A percentile compares a stretch with the other conserved stretches of the same genome.
phyloP scores from a whole-genome alignment of 2,113 vertebrate genomes.

The Cyphomyrus plagiostoma region DNA sequence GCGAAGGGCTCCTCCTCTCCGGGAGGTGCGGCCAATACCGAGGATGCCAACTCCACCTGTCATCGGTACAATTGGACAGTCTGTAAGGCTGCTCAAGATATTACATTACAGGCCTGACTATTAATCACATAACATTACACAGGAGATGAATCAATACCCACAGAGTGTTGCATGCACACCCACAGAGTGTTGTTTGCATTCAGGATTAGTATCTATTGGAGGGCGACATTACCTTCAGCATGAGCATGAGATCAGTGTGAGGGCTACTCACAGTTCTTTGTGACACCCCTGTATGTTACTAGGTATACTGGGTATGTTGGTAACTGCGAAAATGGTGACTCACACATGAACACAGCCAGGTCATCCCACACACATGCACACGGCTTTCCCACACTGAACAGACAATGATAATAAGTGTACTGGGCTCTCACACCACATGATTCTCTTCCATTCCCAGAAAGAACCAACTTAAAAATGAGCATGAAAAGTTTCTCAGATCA shows the following conservation, averaged over 20 bases:
- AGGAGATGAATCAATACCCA: not conserved
- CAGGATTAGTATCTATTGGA: not conserved
- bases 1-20: conserved; percentile 82
- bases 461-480: not conserved
- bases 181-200: not conserved
- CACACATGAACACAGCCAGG: not conserved
- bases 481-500: conserved; percentile 25
- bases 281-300: not conserved
- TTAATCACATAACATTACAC: not conserved
- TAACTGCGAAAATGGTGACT: not conserved
- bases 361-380: not conserved
- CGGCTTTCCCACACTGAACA: not conserved
- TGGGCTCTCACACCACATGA: not conserved
- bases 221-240: not conserved
- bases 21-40: conserved; percentile 5
- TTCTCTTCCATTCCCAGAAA: not conserved
- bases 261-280: not conserved
- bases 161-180: not conserved
- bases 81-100: not conserved
- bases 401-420: not conserved
- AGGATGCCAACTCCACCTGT: conserved; percentile 21
- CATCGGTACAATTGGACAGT: not conserved
- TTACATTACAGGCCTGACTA: not conserved
- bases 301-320: not conserved
- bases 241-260: not conserved